A percentile compares a stretch with the other conserved stretches of the same genome.
These are phyloP conservation scores for Chrysochloris asiatica DNA, from an alignment of 2,113 vertebrate species.

Conservation along the genomic window DNA sequence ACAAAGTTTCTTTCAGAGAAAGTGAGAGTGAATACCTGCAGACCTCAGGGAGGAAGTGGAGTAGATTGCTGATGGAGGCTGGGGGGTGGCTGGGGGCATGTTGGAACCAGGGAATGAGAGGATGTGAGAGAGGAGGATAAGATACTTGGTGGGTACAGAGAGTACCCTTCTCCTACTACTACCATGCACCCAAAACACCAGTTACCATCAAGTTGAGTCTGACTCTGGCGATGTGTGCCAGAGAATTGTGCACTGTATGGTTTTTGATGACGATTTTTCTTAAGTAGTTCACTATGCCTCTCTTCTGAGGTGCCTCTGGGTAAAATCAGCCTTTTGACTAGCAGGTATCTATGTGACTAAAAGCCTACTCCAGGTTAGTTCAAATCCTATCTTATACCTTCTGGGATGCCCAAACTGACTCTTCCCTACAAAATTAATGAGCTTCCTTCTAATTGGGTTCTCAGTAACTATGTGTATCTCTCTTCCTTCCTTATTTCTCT, in stretches of 20 bases:
- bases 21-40: no score
- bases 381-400: no score
- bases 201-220: background rate
- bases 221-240: background rate
- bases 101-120: background rate
- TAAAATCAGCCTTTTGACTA: background rate
- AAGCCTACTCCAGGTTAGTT: no score
- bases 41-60: no score
- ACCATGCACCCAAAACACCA: background rate
- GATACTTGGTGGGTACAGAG: background rate
- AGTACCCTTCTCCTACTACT: background rate
- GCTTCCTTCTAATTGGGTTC: background rate
- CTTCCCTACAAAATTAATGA: accelerated
- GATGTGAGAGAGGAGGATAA: background rate
- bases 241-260: background rate
- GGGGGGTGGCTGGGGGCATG: no score
- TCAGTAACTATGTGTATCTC: no score
- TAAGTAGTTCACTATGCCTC: background rate
- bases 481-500: background rate
- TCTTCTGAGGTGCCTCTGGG: background rate
- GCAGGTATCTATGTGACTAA: background rate
- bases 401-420: background rate
- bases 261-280: background rate
- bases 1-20: background rate
- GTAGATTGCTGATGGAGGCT: no score